These are phyloP conservation scores for Urocitellus parryii DNA, from an alignment of 2,113 vertebrate species.

Conservation along the genomic window DNA sequence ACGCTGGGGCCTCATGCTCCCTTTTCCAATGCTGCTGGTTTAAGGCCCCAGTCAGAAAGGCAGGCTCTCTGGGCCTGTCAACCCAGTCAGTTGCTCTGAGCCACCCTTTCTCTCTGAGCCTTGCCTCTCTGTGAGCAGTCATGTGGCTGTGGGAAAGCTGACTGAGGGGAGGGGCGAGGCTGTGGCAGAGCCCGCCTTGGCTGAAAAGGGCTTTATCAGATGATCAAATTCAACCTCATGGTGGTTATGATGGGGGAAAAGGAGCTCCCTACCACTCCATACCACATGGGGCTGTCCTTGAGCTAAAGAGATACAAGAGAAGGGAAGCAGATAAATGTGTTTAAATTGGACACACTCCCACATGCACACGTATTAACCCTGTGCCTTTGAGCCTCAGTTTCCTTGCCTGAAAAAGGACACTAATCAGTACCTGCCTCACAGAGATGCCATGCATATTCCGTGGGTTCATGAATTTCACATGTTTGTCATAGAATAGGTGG, in stretches of 20 bases:
- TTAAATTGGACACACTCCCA: background rate
- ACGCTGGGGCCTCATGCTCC: background rate
- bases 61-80: background rate
- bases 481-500: background rate
- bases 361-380: background rate
- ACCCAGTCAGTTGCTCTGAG: background rate
- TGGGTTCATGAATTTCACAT: slow-evolving; percentile 6
- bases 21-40: background rate
- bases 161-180: background rate
- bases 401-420: background rate
- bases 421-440: background rate
- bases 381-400: slow-evolving; percentile 15
- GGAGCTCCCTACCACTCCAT: background rate
- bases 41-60: background rate
- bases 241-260: background rate
- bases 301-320: background rate
- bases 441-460: background rate
- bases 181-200: background rate
- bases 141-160: background rate
- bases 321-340: background rate
- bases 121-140: background rate
- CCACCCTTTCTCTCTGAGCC: background rate
- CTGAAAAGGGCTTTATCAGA: background rate
- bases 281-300: background rate
- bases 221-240: background rate